These are phyloP conservation scores for Cephus sareptanus DNA, from an alignment of 2,888 invertebrate species.

Conservation along the genomic window DNA sequence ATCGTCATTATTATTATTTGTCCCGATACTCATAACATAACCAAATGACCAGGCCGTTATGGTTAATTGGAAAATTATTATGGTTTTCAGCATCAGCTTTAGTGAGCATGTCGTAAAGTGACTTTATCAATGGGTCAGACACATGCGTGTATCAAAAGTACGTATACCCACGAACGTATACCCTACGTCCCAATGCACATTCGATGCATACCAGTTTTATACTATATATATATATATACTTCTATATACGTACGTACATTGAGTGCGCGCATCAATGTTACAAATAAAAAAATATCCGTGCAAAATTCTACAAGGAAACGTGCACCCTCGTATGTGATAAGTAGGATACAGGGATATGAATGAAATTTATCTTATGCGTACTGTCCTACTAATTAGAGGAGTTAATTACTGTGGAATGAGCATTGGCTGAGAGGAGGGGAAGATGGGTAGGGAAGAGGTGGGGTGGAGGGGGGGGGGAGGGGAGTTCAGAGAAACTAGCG, in stretches of 20 bases:
- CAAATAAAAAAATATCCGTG: background rate
- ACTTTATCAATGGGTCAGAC: background rate
- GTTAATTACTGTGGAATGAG: background rate
- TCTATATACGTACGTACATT: background rate
- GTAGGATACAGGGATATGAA: background rate
- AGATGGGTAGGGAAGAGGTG: background rate
- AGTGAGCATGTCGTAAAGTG: background rate
- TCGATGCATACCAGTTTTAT: background rate
- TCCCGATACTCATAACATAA: background rate
- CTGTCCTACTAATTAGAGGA: slow-evolving; percentile 4
- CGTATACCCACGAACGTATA: background rate
- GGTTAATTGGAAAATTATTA: background rate
- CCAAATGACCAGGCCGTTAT: background rate
- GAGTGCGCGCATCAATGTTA: background rate
- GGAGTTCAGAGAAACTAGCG: background rate
- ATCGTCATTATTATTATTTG: background rate
- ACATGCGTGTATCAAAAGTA: background rate
- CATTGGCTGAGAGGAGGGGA: background rate
- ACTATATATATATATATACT: background rate
- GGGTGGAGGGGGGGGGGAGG: background rate
- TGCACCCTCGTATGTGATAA: background rate
- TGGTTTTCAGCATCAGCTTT: background rate
- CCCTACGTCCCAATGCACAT: background rate
- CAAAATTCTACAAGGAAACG: background rate
- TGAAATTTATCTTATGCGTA: slow-evolving; percentile 1